Conservation (phyloP, 2,797 vertebrate species). For the Pampus argenteus region DNA sequence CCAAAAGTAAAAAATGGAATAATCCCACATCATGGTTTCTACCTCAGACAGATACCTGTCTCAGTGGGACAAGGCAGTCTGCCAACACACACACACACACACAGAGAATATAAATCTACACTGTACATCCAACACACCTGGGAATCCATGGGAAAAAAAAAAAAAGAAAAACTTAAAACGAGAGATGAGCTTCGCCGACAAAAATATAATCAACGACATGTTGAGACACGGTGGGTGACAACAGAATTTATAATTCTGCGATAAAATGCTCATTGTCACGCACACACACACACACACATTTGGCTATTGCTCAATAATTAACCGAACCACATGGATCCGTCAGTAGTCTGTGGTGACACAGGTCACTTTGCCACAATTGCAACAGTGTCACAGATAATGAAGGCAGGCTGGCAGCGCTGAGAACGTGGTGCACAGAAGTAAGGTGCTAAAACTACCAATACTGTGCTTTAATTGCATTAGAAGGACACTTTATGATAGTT, state of each 20-base stretch:
- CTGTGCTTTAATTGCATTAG: background rate
- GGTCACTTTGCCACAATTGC: background rate
- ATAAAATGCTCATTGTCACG: slow-evolving; percentile 18
- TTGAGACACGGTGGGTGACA: slow-evolving; percentile 21
- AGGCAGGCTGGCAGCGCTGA: background rate
- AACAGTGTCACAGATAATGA: background rate
- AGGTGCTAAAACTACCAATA: background rate
- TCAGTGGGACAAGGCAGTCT: slow-evolving; percentile 8
- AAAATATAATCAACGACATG: slow-evolving; percentile 23
- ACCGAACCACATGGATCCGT: slow-evolving; percentile 33
- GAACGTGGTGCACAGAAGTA: background rate
- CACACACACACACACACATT: background rate
- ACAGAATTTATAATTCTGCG: too few species aligned
- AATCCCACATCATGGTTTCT: too few species aligned
- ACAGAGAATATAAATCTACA: background rate
- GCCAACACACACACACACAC: slow-evolving; percentile 9
- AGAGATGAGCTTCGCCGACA: background rate
- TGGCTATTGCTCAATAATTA: slow-evolving; percentile 47
- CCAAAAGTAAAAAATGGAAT: slow-evolving; percentile 11
- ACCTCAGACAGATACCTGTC: slow-evolving; percentile 37
- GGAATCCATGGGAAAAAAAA: background rate
- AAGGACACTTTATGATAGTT: background rate
- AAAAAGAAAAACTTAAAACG: too few species aligned
- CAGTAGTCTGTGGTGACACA: background rate
- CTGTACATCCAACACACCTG: background rate